These are phyloP conservation scores for Aromia moschata DNA, from an alignment of 2,888 invertebrate genomes.

Conservation along the genomic window DNA sequence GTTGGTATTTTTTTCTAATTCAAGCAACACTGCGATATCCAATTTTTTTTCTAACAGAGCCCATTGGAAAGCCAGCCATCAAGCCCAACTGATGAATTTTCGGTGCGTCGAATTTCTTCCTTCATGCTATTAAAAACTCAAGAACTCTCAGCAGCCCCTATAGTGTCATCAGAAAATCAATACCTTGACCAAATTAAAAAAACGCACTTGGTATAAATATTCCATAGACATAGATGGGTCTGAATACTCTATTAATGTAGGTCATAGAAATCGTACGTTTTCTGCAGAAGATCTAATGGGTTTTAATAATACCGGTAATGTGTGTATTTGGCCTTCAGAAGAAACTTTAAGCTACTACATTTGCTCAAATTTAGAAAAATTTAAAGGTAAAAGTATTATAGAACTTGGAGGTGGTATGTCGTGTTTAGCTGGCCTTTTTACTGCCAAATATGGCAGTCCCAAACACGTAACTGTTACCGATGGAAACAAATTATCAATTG, in stretches of 20 bases:
- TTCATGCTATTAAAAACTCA: constrained; percentile 68
- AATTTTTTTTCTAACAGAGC: constrained; percentile 51
- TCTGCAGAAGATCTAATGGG: constrained; percentile 79
- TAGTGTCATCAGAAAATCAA: constrained; percentile 30
- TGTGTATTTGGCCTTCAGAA: constrained; percentile 84
- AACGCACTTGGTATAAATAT: constrained; percentile 73
- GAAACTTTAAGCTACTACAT: constrained; percentile 77
- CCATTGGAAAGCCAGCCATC: constrained; percentile 62
- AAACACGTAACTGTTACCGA: constrained; percentile 77
- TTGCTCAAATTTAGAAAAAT: constrained; percentile 71
- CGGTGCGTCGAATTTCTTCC: constrained; percentile 69
- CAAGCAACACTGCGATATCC: constrained; percentile 1
- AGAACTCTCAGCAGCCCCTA: constrained; percentile 49
- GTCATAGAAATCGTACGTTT: constrained; percentile 69
- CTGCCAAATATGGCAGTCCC: constrained; percentile 74
- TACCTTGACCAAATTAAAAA: constrained; percentile 58
- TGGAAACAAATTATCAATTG: constrained; percentile 79
- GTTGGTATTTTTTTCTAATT: constrained; percentile 30
- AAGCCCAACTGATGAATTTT: constrained; percentile 64
- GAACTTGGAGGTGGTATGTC: constrained; percentile 89
- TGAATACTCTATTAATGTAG: constrained; percentile 68
- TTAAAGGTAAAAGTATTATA: constrained; percentile 74
- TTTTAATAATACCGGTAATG: constrained; percentile 84
- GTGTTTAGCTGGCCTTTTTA: constrained; percentile 79
- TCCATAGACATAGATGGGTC: constrained; percentile 63